These are phyloP conservation scores for Stegodyphus dumicola DNA, from an alignment of 1,140 invertebrate species.

Conservation along the genomic window DNA sequence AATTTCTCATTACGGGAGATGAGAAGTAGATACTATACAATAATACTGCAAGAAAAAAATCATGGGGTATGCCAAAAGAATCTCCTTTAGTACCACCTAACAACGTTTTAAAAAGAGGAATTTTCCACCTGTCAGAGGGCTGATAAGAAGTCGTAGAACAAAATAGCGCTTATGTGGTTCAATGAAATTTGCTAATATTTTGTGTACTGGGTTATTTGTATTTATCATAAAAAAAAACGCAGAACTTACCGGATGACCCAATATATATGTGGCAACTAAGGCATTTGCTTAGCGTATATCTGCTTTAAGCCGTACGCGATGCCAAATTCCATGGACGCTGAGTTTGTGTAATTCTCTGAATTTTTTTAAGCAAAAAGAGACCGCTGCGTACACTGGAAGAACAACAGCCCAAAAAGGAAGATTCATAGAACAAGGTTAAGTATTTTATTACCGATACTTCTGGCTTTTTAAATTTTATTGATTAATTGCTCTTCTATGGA, in stretches of 20 bases:
- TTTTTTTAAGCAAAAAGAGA: too few species aligned
- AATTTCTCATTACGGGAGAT: background rate
- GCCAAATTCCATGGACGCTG: too few species aligned
- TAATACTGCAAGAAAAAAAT: background rate
- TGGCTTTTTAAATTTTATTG: too few species aligned
- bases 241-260: background rate
- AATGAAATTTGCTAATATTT: background rate
- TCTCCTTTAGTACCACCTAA: background rate
- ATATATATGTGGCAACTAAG: background rate
- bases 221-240: background rate
- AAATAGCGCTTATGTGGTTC: background rate
- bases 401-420: too few species aligned
- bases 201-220: background rate
- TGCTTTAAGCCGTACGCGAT: too few species aligned
- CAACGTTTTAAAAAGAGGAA: background rate
- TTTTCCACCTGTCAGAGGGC: background rate
- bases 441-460: too few species aligned
- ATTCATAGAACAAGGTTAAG: too few species aligned
- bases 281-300: too few species aligned
- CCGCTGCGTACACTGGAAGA: too few species aligned
- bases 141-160: background rate
- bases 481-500: too few species aligned
- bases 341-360: too few species aligned
- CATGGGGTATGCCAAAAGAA: background rate
- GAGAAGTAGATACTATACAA: background rate